Conservation (phyloP, 2,888 invertebrate species). For the Rhodophaea formosa region DNA sequence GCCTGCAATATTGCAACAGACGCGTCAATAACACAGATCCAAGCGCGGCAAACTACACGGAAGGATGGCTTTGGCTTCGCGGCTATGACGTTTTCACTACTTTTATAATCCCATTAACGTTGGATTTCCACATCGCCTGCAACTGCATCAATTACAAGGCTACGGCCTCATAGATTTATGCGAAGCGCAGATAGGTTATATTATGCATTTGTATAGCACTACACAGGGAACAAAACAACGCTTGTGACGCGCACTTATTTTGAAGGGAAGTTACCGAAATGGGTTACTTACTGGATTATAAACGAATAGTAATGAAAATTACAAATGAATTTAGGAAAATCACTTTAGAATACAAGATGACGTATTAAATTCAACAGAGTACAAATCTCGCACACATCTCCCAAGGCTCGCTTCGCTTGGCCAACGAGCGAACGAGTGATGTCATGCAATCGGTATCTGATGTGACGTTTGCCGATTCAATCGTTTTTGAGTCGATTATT, state of each 20-base stretch:
- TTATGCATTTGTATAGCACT: conserved; percentile 77
- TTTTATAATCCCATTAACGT: conserved; percentile 66
- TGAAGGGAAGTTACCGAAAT: conserved; percentile 34
- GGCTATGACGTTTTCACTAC: conserved; percentile 67
- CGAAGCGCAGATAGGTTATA: conserved; percentile 75
- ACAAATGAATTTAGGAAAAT: conserved; percentile 47
- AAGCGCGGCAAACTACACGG: conserved; percentile 65
- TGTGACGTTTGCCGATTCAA: neutral
- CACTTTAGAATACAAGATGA: conserved; percentile 66
- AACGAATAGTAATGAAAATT: conserved; percentile 47
- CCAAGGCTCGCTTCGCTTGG: conserved; percentile 67
- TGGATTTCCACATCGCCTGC: conserved; percentile 55
- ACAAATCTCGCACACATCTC: conserved; percentile 67
- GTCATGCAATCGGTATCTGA: conserved; percentile 23
- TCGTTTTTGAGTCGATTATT: neutral
- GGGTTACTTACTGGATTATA: conserved; percentile 65
- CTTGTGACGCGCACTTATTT: conserved; percentile 49
- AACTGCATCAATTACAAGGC: conserved; percentile 69
- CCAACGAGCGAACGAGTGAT: conserved; percentile 55
- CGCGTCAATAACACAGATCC: conserved; percentile 64
- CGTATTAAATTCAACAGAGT: conserved; percentile 71
- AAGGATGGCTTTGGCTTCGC: conserved; percentile 52
- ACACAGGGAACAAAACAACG: conserved; percentile 71
- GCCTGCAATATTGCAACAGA: conserved; percentile 75
- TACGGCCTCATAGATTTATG: conserved; percentile 70